Base-by-base conservation (phyloP, 2,888 invertebrate species). In the Ditula angustiorana region DNA sequence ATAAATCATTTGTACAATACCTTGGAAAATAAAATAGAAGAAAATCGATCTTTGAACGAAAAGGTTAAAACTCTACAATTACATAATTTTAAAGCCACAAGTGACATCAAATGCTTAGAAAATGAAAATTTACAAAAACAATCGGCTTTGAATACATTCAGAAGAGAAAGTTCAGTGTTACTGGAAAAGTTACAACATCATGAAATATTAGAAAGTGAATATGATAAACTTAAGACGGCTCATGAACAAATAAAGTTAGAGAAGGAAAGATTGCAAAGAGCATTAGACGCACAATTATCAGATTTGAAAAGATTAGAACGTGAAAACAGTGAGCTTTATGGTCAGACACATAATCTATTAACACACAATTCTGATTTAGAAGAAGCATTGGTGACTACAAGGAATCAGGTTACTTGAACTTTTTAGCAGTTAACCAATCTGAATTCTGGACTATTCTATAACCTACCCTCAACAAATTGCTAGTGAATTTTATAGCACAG, bases 331-430 rank as follows among this genome's bases (percentile, higher is more conserved):
- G 74, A 81, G 53, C 74, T 90, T 53, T 72, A 79, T 24, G 74
- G 68, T 59, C 78, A 83, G 67, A 86, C 75, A 70, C 71, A 78
- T 68, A 74, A 79, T 56, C 74, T 88, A 67, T 58, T 85, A 19
- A 56, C 67, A 24, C 80, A 86, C 28, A 87, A 75, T 66, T 80
- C 86, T 72, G 78, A 80, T 59, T 77, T 92, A 66, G 87, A 91
- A 74, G 80, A 78, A 64, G 76, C 82, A 59, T 76, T 91, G 53
- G 76, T 85, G 33, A 75, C 69, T 57, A 76, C 82, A 47, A 83
- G 85, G 69, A 80, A 77, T 52, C 79, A 88, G 87, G 92, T 91
- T 73, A 69, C 37, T 46, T 19, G 7, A 16, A n/a, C n/a, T n/a
- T n/a, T n/a, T n/a, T n/a, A n/a, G n/a, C n/a, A n/a, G n/a, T n/a